Evolutionary conservation across 2,113 vertebrate species (phyloP), one percentile per base, ranked within the genome.

Genomic region (Apteryx owenii): DNA sequence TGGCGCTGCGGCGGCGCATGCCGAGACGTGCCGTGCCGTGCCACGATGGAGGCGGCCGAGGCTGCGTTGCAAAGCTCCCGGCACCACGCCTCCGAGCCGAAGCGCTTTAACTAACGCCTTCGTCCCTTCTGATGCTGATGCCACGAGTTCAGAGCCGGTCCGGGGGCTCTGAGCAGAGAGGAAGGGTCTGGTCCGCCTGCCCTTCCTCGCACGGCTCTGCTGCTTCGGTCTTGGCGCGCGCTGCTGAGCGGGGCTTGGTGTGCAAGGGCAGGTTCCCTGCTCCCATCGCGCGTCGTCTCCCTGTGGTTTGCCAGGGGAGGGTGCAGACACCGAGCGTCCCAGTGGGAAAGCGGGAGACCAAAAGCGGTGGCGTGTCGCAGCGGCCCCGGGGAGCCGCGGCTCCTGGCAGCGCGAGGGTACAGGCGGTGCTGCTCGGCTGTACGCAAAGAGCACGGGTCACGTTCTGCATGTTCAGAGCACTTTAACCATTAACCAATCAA

Each of bases 401-500:
- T 2, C 18, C 46, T 5, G 66, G 88, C 90, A 90, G 58, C 3
- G 6, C 46, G 79, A 92, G 84, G 89, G 89, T 92, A 92, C 38
- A 0, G 10, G 14, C 28, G 7, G 86, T 3, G 6, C 62, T n/a
- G 28, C 72, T 2, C 2, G 7, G 71, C 82, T 26, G 60, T 3
- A 20, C 26, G 25, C 5, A 3, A 42, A 33, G 60, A 33, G 72
- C 71, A 10, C n/a, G 3, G 86, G 88, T 92, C 80, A 82, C 5
- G 44, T 33, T 94, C 66, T 71, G 40, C 81, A 38, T 46, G 87
- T 26, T 83, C 56, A 1, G 42, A 28, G 65, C 6, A 0, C 77
- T 95, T 93, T 93, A 95, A 96, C 93, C 95, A 92, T 95, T 94
- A 94, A 95, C 95, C 56, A 83, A 87, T 92, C 56, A n/a, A 92